Base-by-base conservation (phyloP, 2,888 invertebrate species). In the Torymus aiolomorphi region DNA sequence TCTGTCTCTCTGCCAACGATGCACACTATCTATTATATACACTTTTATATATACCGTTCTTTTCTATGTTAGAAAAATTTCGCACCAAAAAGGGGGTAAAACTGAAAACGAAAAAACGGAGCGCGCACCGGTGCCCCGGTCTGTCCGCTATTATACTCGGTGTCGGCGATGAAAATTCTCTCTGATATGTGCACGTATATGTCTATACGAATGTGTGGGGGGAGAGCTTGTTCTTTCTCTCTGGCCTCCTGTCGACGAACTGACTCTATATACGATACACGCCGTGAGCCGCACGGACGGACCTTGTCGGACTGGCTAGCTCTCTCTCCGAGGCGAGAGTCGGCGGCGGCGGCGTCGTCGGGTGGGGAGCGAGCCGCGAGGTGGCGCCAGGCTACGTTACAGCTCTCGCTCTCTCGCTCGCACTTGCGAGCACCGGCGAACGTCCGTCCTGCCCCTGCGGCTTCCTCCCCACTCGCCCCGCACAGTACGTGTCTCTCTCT, bases 291-390 rank as follows among this genome's bases (percentile, higher is more conserved):
- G 42, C 42, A 81, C 78, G 80, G 80, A 78, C 80, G 75, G 66
- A 81, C 70, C 74, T 81, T 56, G 74, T 78, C 72, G 76, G 62
- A 73, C 77, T 78, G 70, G 62, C 18, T 42, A 8, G 42, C 8
- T 42, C 42, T 42, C 42, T 42, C 42, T 5, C 56, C 20, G 62
- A 49, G 20, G 61, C 14, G 59, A 18, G 52, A 24, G 78, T 59
- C 52, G 54, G 51, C 61, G 42, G 51, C 61, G 42, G 73, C 76
- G 71, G 82, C 67, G 69, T 57, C 57, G 66, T 49, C 67, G 76
- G 75, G 76, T 80, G 76, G 80, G 76, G 80, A 72, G 62, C 20
- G 72, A 8, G 24, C 80, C 83, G 67, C 52, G 24, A 84, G 84
- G 66, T 82, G 84, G 83, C 84, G 82, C 71, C 80, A 82, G 76